Evolutionary conservation across 1,140 invertebrate species (phyloP).

Genomic region (Pseudachorutes palmiensis): DNA sequence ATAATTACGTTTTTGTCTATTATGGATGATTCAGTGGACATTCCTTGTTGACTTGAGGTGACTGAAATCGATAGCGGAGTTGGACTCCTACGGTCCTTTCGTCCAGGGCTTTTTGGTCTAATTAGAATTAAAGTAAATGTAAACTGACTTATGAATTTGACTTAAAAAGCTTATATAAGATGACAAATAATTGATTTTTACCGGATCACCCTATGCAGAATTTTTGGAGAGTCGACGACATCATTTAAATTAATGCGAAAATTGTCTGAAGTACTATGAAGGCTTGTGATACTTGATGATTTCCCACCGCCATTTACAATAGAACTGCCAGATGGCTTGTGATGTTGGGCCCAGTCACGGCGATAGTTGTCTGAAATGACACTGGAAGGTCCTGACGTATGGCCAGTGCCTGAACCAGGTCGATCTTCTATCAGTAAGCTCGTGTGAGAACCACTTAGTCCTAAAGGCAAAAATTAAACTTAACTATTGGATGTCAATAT

Average conservation of each 20-base stretch:
- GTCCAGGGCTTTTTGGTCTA: too few species aligned
- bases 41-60: neutral
- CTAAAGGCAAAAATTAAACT: slow-evolving; percentile 18
- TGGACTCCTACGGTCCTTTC: too few species aligned
- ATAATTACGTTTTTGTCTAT: neutral
- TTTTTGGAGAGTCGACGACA: neutral
- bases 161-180: neutral
- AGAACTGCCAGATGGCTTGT: neutral
- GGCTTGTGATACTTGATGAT: neutral
- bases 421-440: slow-evolving; percentile 31
- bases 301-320: neutral
- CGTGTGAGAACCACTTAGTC: slow-evolving; percentile 31
- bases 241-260: neutral
- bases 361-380: slow-evolving; percentile 43
- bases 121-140: neutral
- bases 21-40: neutral
- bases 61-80: too few species aligned
- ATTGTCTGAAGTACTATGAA: slow-evolving; percentile 4
- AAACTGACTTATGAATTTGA: neutral
- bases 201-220: neutral
- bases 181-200: neutral
- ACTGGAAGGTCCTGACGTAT: slow-evolving; percentile 28
- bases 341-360: slow-evolving; percentile 48
- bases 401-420: slow-evolving; percentile 24
- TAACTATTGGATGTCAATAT: neutral